Evolutionary conservation across 2,113 vertebrate species (phyloP).

Genomic region (Hiodon alosoides): DNA sequence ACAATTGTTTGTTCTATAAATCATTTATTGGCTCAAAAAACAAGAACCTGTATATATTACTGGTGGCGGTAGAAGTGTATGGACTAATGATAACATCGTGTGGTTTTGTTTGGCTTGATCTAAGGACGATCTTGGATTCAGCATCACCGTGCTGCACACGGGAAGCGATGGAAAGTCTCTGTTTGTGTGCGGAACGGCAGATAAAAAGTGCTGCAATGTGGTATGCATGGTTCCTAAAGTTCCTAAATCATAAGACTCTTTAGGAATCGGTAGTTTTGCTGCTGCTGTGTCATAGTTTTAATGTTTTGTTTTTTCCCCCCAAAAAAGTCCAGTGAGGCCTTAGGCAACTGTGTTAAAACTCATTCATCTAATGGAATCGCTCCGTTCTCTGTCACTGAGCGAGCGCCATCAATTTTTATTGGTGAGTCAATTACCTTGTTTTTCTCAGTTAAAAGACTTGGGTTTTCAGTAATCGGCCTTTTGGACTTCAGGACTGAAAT

Average conservation of each 20-base stretch:
- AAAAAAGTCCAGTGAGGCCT: background rate
- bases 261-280: background rate
- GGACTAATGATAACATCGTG: background rate
- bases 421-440: conserved; percentile 40
- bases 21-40: background rate
- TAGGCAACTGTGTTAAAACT: background rate
- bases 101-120: background rate
- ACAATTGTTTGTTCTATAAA: background rate
- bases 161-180: background rate
- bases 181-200: conserved; percentile 39
- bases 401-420: conserved; percentile 29
- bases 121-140: conserved; percentile 33
- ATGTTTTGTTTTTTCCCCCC: background rate
- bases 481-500: background rate
- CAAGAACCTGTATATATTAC: too few species aligned
- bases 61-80: background rate
- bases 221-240: background rate
- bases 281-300: background rate
- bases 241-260: too few species aligned
- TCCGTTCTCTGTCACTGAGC: conserved; percentile 16
- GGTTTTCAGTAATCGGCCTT: too few species aligned
- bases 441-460: too few species aligned
- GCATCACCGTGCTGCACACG: conserved; percentile 39
- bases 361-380: background rate
- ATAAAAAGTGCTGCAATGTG: conserved; percentile 36